These are phyloP conservation scores for Cololabis saira DNA, from an alignment of 2,113 vertebrate species.

Conservation along the genomic window DNA sequence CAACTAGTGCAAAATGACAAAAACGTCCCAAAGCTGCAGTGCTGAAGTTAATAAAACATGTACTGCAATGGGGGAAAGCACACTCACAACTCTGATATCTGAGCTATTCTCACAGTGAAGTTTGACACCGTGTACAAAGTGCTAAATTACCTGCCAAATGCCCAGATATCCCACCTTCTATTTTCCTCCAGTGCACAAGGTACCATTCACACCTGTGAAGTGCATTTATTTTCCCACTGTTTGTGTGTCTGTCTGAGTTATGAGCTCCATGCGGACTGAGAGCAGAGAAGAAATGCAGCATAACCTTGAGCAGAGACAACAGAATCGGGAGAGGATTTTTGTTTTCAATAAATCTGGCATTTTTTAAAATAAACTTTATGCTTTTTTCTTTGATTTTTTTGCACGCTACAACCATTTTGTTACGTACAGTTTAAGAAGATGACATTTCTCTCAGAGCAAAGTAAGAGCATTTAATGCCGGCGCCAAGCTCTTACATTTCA, in stretches of 20 bases:
- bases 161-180: slow-evolving; percentile 43
- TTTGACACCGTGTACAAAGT: slow-evolving; percentile 69
- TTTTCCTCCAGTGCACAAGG: slow-evolving; percentile 57
- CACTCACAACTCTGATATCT: slow-evolving; percentile 51
- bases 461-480: slow-evolving; percentile 62
- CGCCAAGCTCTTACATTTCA: slow-evolving; percentile 31
- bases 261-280: slow-evolving; percentile 34
- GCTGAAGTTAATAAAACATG: slow-evolving; percentile 59
- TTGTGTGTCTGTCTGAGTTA: slow-evolving; percentile 56
- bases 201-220: slow-evolving; percentile 58
- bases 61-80: slow-evolving; percentile 26
- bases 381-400: slow-evolving; percentile 11
- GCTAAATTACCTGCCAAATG: slow-evolving; percentile 72
- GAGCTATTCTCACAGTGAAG: slow-evolving; percentile 51
- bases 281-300: slow-evolving; percentile 51
- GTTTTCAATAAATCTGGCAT: not conserved
- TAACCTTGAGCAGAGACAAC: slow-evolving; percentile 45
- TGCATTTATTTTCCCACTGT: slow-evolving; percentile 62
- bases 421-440: slow-evolving; percentile 22
- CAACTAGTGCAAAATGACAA: slow-evolving; percentile 41
- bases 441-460: slow-evolving; percentile 45
- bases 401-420: slow-evolving; percentile 10
- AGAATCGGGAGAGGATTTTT: slow-evolving; percentile 26
- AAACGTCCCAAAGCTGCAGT: slow-evolving; percentile 44
- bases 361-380: slow-evolving; percentile 21